Base-by-base conservation (phyloP, 2,888 invertebrate species). In the Pseudococcus viburni region DNA sequence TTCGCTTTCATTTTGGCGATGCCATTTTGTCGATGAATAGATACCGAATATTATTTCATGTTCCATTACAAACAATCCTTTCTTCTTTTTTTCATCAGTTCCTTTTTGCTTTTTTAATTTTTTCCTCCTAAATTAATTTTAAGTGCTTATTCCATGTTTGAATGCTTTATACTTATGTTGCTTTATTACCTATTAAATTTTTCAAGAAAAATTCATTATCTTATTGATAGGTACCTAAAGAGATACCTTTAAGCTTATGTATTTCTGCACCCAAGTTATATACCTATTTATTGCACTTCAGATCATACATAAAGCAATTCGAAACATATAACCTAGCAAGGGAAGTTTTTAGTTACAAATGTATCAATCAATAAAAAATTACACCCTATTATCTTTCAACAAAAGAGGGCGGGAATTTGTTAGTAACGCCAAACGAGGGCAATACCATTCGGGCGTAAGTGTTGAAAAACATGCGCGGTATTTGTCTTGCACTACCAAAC, bases 391-490 rank as follows among this genome's bases (percentile, higher is more conserved):
- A 83, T 83, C 80, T 83, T 83, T 83, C 80, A 22, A 83, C 80
- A 83, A 83, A 83, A 83, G 80, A 83, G 80, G 80, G 80, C 80
- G 80, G 80, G 80, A 83, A 83, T 83, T 83, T 83, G 80, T 83
- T 46, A 83, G 39, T 11, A 83, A 83, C 80, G 80, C 46, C 46
- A 83, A 83, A 83, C 46, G 80, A 83, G 80, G 80, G 80, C 80
- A 83, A 83, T 83, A 83, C 80, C 22, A 83, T 83, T 83, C 80
- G 80, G 46, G 80, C 80, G 42, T 85, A 73, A 86, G 86, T 68
- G 86, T 73, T 46, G 86, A 73, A 86, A 86, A 86, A 86, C 86
- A 86, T 86, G 86, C 86, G 86, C 86, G 22, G 68, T 86, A 73
- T 86, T 86, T 73, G 86, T 86, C 86, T 86, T 68, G 73, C 22